Base-by-base conservation (phyloP, 2,113 vertebrate species). In the Phainopepla nitens region DNA sequence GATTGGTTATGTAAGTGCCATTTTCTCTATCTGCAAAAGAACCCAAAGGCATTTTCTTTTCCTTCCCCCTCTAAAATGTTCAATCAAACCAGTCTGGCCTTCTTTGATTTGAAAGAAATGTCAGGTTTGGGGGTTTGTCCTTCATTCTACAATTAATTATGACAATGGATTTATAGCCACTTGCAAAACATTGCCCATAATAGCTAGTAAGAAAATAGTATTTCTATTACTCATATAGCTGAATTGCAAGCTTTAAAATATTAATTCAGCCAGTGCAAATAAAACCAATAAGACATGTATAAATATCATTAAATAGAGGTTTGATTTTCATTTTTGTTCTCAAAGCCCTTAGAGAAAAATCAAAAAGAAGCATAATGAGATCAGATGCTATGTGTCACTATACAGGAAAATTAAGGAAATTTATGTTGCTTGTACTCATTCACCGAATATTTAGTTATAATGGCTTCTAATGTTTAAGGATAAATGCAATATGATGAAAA, bases 81-180 rank as follows among this genome's bases (percentile, higher is more conserved):
- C 39, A 81, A 20, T 94, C 72, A 89, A 86, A 92, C 14, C 1
- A 7, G 15, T 64, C 58, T 57, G 7, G 4, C 14, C 19, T 35
- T 39, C 66, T 92, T 69, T 81, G 39, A 91, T 70, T 73, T 89
- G 93, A 93, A 96, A 57, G 23, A 89, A 94, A 66, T 77, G 17
- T 73, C 83, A 81, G 15, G 3, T 24, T 28, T 66, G 11, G 39
- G 12, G 2, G 5, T 61, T 61, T 50, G 1, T 80, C 6, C 18
- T 80, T 92, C 35, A 33, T 88, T 56, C 12, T 70, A n/a, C 19
- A 73, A 82, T 60, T 80, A 83, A 62, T 80, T 82, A 80, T 42
- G 64, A 66, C 68, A 89, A 47, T 18, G 23, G 29, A 64, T 70
- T 83, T 89, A 66, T 9, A 93, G 36, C 6, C 10, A 61, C 21